phyloP scores from a whole-genome alignment of 2,113 vertebrate genomes.

The Trachemys scripta region DNA sequence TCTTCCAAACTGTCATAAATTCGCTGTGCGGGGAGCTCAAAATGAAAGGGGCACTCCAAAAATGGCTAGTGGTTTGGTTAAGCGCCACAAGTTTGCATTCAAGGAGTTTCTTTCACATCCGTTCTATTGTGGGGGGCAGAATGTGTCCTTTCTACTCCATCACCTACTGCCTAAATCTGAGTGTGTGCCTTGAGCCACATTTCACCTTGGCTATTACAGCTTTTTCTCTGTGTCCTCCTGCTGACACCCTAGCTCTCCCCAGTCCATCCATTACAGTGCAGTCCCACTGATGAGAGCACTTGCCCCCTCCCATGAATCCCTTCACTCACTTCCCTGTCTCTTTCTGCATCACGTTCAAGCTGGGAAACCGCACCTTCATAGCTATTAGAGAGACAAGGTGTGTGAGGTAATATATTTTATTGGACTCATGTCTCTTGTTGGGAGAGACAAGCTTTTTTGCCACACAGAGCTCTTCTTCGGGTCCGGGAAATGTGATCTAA shows the following conservation, averaged over 20 bases:
- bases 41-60: background rate
- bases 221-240: background rate
- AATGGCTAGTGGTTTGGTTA: slow-evolving; percentile 16
- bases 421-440: background rate
- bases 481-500: background rate
- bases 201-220: background rate
- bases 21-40: slow-evolving; percentile 16
- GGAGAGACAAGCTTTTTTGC: background rate
- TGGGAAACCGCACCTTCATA: background rate
- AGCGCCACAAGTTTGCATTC: background rate
- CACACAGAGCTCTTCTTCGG: too few relatives aligned
- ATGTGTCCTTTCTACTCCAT: background rate
- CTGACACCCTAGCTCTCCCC: background rate
- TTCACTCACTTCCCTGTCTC: background rate
- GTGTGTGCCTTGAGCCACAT: background rate
- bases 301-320: background rate
- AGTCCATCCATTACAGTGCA: background rate
- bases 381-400: background rate
- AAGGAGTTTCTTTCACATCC: background rate
- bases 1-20: background rate
- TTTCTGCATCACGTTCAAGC: background rate
- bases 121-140: background rate
- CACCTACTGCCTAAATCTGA: background rate
- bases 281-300: background rate
- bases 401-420: background rate